phyloP scores from a whole-genome alignment of 2,113 vertebrate species.

The Pholis gunnellus region DNA sequence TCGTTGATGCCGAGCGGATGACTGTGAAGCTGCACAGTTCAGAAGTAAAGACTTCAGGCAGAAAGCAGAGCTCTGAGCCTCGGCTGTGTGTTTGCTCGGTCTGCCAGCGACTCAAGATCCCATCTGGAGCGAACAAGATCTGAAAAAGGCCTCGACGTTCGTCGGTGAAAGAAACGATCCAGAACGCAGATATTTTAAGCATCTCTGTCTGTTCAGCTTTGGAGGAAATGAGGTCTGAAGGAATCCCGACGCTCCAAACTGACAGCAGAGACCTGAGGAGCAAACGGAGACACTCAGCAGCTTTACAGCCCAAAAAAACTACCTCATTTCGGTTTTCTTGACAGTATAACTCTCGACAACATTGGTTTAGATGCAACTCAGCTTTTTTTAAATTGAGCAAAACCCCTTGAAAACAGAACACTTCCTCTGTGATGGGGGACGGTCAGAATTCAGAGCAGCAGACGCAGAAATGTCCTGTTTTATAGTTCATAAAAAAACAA shows the following conservation, averaged over 20 bases:
- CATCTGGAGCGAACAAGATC: constrained; percentile 52
- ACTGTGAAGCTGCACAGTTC: background rate
- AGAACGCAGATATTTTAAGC: constrained; percentile 46
- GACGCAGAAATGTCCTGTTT: too few relatives aligned
- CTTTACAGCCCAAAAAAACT: background rate
- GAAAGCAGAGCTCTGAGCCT: constrained; percentile 37
- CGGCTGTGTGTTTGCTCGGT: constrained; percentile 44
- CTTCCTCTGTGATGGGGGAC: too few relatives aligned
- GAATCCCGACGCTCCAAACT: background rate
- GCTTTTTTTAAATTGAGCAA: background rate
- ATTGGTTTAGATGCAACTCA: background rate
- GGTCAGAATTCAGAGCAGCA: too few relatives aligned
- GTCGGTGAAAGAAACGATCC: constrained; percentile 8
- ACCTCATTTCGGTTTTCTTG: background rate
- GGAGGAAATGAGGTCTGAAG: constrained; percentile 9
- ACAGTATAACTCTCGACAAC: background rate
- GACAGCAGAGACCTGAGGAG: background rate
- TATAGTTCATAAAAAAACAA: background rate
- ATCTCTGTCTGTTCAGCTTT: constrained; percentile 12
- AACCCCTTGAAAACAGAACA: background rate
- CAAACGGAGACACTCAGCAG: background rate
- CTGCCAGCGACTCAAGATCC: constrained; percentile 52
- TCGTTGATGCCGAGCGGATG: constrained; percentile 2
- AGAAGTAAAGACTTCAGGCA: constrained; percentile 6
- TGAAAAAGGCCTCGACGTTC: constrained; percentile 37